phyloP scores from a whole-genome alignment of 92 coral and sea anemone species.

The Epizoanthus stellaris region DNA sequence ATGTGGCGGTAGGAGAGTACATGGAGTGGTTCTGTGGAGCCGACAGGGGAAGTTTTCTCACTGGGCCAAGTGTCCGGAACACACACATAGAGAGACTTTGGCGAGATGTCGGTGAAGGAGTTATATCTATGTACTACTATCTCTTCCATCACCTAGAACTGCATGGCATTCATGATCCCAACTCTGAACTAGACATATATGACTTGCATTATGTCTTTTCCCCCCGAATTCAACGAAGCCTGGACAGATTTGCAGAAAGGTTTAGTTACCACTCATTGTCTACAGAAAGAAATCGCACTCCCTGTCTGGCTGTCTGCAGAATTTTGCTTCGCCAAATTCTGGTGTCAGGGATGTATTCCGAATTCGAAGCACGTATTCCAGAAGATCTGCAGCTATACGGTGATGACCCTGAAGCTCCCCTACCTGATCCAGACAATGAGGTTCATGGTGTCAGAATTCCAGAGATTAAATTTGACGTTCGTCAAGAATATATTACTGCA shows the following conservation, averaged over 20 bases:
- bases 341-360: too few relatives aligned
- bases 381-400: too few relatives aligned
- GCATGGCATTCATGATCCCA: slow-evolving; percentile 31
- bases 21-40: slow-evolving; percentile 49
- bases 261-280: not conserved
- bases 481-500: too few relatives aligned
- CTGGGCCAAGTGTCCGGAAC: slow-evolving; percentile 66
- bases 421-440: too few relatives aligned
- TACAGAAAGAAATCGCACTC: too few relatives aligned
- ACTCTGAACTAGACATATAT: not conserved
- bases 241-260: not conserved
- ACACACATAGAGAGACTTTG: slow-evolving; percentile 66
- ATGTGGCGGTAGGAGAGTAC: slow-evolving; percentile 56
- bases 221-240: not conserved
- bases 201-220: not conserved
- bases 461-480: too few relatives aligned
- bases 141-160: slow-evolving; percentile 50
- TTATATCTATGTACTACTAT: slow-evolving; percentile 27
- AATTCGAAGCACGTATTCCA: too few relatives aligned
- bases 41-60: slow-evolving; percentile 57
- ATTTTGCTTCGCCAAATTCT: too few relatives aligned
- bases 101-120: slow-evolving; percentile 65
- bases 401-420: too few relatives aligned
- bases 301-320: too few relatives aligned
- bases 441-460: too few relatives aligned